Percentiles rank a stretch among this genome's conserved stretches.
These are phyloP conservation scores for Campopleginae sp. DNA, from an alignment of 2,888 invertebrate species.

Conservation along the genomic window DNA sequence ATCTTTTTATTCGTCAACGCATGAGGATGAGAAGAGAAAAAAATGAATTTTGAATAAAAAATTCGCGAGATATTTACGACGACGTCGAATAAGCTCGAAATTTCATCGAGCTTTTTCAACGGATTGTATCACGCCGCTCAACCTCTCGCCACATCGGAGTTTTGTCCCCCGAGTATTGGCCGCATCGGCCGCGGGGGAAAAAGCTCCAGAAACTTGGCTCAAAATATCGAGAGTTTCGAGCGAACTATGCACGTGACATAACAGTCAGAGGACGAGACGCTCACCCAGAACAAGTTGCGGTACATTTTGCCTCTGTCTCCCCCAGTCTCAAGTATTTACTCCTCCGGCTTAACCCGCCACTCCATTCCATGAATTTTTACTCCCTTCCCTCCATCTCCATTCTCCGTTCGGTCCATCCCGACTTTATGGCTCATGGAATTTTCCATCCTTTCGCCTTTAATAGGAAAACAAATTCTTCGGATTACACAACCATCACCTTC, in stretches of 20 bases:
- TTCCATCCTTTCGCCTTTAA: neutral
- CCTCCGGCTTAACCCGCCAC: constrained; percentile 37
- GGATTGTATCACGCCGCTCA: constrained; percentile 9
- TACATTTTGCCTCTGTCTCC: constrained; percentile 45
- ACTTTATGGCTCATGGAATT: constrained; percentile 32
- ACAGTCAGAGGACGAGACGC: constrained; percentile 7
- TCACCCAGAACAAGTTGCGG: constrained; percentile 3
- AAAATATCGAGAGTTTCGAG: constrained; percentile 63
- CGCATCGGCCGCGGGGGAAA: neutral
- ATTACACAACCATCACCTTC: neutral
- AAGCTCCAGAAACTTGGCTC: constrained; percentile 41
- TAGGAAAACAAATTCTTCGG: neutral
- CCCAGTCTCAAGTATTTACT: constrained; percentile 59
- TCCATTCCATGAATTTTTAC: constrained; percentile 27
- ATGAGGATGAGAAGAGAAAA: neutral
- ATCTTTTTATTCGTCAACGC: neutral
- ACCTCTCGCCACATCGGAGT: constrained; percentile 5
- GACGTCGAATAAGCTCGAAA: constrained; percentile 23
- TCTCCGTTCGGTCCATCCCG: constrained; percentile 10
- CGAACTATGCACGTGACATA: constrained; percentile 55
- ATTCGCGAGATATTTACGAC: neutral
- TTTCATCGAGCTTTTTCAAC: constrained; percentile 14
- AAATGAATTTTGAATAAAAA: neutral
- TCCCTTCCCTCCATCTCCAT: constrained; percentile 10
- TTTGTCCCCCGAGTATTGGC: constrained; percentile 21